Percentiles rank a stretch among this genome's conserved stretches.
These are phyloP conservation scores for Trissolcus basalis DNA, from an alignment of 1,140 invertebrate genomes.

Conservation along the genomic window DNA sequence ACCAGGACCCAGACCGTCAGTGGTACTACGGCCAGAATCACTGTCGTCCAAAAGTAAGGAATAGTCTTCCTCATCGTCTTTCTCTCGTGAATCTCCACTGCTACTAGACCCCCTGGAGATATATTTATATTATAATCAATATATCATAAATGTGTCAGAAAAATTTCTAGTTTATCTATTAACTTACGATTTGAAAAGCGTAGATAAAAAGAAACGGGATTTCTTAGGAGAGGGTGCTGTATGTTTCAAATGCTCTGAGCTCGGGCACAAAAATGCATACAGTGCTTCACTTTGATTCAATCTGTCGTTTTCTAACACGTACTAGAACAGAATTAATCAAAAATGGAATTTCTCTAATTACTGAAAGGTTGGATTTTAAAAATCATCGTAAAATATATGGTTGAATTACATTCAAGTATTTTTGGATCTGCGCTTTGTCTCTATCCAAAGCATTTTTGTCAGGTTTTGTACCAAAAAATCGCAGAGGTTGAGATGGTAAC, in stretches of 20 bases:
- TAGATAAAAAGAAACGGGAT: constrained; percentile 88
- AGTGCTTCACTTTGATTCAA: constrained; percentile 91
- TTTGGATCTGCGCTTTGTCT: constrained; percentile 88
- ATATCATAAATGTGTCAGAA: not conserved
- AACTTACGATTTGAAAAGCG: constrained; percentile 87
- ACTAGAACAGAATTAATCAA: constrained; percentile 76
- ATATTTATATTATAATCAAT: not conserved
- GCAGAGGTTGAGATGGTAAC: constrained; percentile 85
- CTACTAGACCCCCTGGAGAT: constrained; percentile 64
- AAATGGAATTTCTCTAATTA: not conserved
- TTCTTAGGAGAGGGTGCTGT: constrained; percentile 86
- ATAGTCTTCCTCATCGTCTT: constrained; percentile 83
- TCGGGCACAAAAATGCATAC: constrained; percentile 92
- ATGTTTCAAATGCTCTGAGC: constrained; percentile 90
- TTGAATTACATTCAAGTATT: constrained; percentile 84
- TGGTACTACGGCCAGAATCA: constrained; percentile 64
- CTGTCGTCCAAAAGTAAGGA: constrained; percentile 81
- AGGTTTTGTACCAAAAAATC: constrained; percentile 84
- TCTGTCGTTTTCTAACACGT: constrained; percentile 89
- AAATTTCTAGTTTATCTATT: not conserved
- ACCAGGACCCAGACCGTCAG: constrained; percentile 78
- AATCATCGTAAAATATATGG: not conserved
- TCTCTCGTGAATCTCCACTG: constrained; percentile 74
- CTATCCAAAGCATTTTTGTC: constrained; percentile 87
- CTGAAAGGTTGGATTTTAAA: not conserved